Base-by-base conservation (phyloP, 2,888 invertebrate species). In the Agrochola macilenta region DNA sequence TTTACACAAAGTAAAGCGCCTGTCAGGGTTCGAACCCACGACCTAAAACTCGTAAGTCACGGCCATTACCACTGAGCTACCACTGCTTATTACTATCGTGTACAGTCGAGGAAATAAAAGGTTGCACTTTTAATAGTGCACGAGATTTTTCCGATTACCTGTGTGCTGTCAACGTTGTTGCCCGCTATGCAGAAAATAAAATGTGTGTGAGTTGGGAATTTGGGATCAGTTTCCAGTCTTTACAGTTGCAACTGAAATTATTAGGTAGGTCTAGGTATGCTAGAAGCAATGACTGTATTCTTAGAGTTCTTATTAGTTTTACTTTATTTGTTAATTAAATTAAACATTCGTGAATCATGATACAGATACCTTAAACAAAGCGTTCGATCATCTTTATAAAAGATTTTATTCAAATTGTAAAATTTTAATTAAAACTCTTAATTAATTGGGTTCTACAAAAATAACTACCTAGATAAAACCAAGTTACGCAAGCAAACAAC, bases 401-500 rank as follows among this genome's bases (percentile, higher is more conserved):
- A n/a, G 35, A 43, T 58, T 63, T 30, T 30, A 1, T 64, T 70
- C 30, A 70, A 78, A 52, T 84, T 81, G 69, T 79, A 64, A 20
- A 43, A 72, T 77, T 69, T 77, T 83, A 66, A 68, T 72, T 30
- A 71, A 69, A 69, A 35, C 12, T 9, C 23, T 17, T 66, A 65
- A 79, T 60, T 64, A 72, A 83, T 70, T 74, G 46, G 58, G 11
- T 71, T 68, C 23, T 35, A 52, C 63, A 58, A 54, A 80, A 70
- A 71, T 49, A 39, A 30, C 60, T 60, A 26, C 52, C 23, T 61
- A 60, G 17, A 39, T 35, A 69, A 54, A 69, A 52, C 26, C 54
- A 60, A 76, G 63, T 74, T 69, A 54, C 46, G n/a, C 35, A 69
- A 75, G n/a, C 58, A 79, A 79, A 81, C n/a, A 79, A 57, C 35